Evolutionary conservation across 2,113 vertebrate genomes (phyloP).

Genomic region (Sceloporus tristichus): DNA sequence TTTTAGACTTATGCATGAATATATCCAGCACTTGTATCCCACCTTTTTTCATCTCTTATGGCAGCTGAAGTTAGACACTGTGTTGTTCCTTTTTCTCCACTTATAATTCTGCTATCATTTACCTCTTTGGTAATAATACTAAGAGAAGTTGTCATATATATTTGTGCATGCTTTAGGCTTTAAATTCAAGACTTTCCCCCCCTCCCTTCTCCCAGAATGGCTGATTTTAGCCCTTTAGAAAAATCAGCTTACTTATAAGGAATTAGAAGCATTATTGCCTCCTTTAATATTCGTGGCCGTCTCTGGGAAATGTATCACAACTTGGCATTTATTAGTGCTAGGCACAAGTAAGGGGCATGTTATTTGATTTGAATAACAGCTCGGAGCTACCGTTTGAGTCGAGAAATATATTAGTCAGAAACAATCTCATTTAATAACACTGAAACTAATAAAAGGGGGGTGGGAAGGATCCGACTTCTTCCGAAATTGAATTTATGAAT

Average conservation of each 20-base stretch:
- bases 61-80: conserved; percentile 56
- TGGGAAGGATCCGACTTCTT: conserved; percentile 90
- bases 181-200: conserved; percentile 67
- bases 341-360: conserved; percentile 98
- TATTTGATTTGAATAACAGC: conserved; percentile 99
- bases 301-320: conserved; percentile 95
- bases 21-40: no score
- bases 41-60: conserved; percentile 44
- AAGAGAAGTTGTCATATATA: conserved; percentile 38
- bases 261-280: conserved; percentile 86
- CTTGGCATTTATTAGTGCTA: conserved; percentile 98
- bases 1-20: no score
- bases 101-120: conserved; percentile 62
- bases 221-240: conserved; percentile 80
- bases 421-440: conserved; percentile 99
- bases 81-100: conserved; percentile 49
- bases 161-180: conserved; percentile 64
- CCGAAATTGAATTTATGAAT: conserved; percentile 99
- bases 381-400: conserved; percentile 92
- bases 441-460: conserved; percentile 98
- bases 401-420: conserved; percentile 99
- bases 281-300: conserved; percentile 87
- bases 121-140: conserved; percentile 65
- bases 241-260: conserved; percentile 84
- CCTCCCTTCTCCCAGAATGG: conserved; percentile 70